Evolutionary conservation across 2,888 invertebrate species (phyloP).

Genomic region (Ophraella communa): DNA sequence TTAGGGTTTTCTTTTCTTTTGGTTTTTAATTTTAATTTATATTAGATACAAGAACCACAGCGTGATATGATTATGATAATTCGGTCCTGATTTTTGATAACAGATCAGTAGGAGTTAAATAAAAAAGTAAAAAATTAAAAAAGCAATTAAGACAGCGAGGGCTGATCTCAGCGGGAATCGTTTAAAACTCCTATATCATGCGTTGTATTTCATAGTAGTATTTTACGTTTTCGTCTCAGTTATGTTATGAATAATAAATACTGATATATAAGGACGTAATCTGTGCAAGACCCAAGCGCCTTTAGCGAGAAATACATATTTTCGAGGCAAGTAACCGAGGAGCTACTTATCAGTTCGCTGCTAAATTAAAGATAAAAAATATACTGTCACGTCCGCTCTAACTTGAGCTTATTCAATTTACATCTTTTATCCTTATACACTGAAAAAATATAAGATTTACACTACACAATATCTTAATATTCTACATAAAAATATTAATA

Average conservation of each 20-base stretch:
- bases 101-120: no score
- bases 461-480: background rate
- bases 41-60: no score
- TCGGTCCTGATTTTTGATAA: no score
- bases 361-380: constrained; percentile 62
- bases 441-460: background rate
- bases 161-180: constrained; percentile 55
- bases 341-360: constrained; percentile 58
- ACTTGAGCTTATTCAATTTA: constrained; percentile 60
- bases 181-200: constrained; percentile 58
- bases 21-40: no score
- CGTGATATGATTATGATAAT: no score
- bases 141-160: constrained; percentile 49
- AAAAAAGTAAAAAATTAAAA: constrained; percentile 6
- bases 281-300: constrained; percentile 49
- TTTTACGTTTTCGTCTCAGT: constrained; percentile 57
- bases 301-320: constrained; percentile 56
- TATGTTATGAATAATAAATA: constrained; percentile 61
- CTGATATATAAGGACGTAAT: constrained; percentile 59
- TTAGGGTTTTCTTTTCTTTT: no score
- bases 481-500: background rate
- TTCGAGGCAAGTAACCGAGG: constrained; percentile 47
- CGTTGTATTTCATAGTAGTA: constrained; percentile 53
- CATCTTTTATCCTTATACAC: constrained; percentile 45
- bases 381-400: constrained; percentile 60